Percentiles rank a stretch among this genome's conserved stretches.
Conservation (phyloP, 2,888 invertebrate genomes). For the Psylliodes chrysocephalus region DNA sequence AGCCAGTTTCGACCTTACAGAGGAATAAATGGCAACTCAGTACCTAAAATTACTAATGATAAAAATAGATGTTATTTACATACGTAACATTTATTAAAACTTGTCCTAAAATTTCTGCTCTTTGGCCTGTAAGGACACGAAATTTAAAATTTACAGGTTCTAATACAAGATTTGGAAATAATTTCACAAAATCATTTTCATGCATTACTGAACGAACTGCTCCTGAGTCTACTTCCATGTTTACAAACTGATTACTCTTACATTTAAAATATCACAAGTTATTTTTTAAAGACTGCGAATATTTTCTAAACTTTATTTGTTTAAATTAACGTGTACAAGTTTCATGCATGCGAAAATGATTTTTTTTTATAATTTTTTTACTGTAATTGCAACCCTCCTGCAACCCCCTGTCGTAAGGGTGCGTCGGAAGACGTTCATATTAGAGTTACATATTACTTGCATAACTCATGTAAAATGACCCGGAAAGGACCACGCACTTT, state of each 20-base stretch:
- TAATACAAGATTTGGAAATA: neutral
- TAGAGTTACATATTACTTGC: too few species aligned
- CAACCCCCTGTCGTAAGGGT: too few species aligned
- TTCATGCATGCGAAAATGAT: too few species aligned
- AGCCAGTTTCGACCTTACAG: slow-evolving; percentile 22
- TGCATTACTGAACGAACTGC: neutral
- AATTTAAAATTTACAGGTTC: slow-evolving; percentile 22
- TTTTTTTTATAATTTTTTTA: too few species aligned
- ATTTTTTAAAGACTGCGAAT: too few species aligned
- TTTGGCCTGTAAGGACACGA: slow-evolving; percentile 30
- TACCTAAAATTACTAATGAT: too few species aligned
- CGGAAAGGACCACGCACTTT: too few species aligned
- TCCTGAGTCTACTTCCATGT: neutral
- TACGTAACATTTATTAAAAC: slow-evolving; percentile 14
- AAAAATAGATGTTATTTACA: neutral
- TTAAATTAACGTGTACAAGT: too few species aligned
- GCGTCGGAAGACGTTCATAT: too few species aligned
- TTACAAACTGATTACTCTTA: neutral
- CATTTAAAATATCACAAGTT: slow-evolving; percentile 6
- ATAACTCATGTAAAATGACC: too few species aligned
- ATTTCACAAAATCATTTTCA: slow-evolving; percentile 9
- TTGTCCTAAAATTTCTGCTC: slow-evolving; percentile 23
- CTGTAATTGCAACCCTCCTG: too few species aligned
- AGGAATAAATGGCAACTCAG: slow-evolving; percentile 14
- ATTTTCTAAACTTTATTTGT: too few species aligned